Percentiles rank a stretch among this genome's conserved stretches.
These are phyloP conservation scores for Lathamus discolor DNA, from an alignment of 2,113 vertebrate genomes.

Conservation along the genomic window DNA sequence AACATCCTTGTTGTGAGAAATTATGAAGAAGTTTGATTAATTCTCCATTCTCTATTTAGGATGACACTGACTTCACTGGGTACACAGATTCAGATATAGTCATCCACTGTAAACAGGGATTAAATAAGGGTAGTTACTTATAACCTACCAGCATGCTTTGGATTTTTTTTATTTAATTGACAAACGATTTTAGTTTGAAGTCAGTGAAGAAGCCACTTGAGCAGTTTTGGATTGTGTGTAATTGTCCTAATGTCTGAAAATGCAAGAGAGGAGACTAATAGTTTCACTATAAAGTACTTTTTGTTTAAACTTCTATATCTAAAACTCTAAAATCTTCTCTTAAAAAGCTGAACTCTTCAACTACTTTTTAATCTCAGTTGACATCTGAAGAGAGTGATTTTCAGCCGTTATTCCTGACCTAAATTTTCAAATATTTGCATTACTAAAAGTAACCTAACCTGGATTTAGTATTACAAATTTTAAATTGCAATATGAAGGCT, in stretches of 20 bases:
- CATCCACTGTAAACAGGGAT: background rate
- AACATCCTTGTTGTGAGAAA: background rate
- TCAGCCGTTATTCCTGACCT: background rate
- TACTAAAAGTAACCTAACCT: background rate
- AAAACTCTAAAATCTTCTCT: background rate
- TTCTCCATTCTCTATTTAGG: background rate
- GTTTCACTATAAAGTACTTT: background rate
- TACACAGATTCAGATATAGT: background rate
- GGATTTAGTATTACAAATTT: background rate
- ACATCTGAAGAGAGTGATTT: background rate
- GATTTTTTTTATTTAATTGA: constrained; percentile 24
- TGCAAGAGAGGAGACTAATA: background rate
- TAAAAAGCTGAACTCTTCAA: background rate
- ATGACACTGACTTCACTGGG: background rate
- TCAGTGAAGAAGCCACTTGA: background rate
- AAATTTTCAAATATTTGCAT: background rate
- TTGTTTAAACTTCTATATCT: background rate
- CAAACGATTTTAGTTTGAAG: background rate
- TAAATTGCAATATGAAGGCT: background rate
- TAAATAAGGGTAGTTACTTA: constrained; percentile 75
- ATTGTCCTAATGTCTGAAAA: background rate
- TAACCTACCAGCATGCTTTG: constrained; percentile 70
- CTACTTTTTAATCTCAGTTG: background rate
- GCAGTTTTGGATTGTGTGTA: background rate
- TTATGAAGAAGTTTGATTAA: background rate